Base-by-base conservation (phyloP, 2,888 invertebrate species). In the Latheticus oryzae region DNA sequence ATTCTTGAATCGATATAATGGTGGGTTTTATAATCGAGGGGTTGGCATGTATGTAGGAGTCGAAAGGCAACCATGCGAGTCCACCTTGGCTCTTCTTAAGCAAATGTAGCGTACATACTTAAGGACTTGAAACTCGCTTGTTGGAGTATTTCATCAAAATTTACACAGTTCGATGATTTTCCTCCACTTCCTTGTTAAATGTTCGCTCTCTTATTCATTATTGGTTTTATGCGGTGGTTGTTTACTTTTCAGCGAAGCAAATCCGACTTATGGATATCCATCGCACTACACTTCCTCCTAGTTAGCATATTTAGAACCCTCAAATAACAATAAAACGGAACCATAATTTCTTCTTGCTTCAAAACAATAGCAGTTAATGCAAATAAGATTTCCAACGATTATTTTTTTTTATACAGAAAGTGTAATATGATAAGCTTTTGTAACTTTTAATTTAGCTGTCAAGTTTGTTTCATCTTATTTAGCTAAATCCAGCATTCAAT, bases 51-150 rank as follows among this genome's bases (percentile, higher is more conserved):
- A 73, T 71, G 68, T n/a, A n/a, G n/a, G 38, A 68, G 66, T 63
- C 53, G 12, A 66, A n/a, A 69, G 65, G 67, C 71, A 72, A 59
- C 69, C 69, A 67, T 63, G 70, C 71, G 66, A 65, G 63, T 63
- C 64, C 64, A 71, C 72, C 72, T 73, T 66, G 67, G 67, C 69
- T 70, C 72, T 71, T 69, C 73, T 71, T 71, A 72, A 63, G 65
- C 68, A 74, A 75, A 75, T 73, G 75, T 75, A 73, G 62, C 75
- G 73, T 75, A 64, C 62, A 67, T 66, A 64, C 70, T 72, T 72
- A 72, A 70, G 72, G 66, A 66, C 67, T 62, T 60, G 58, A 58
- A 61, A 56, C 62, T 65, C 67, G 56, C 66, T 69, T 62, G 67
- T 59, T 69, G 63, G 57, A 65, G 66, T 70, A 71, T 71, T 73